Percentiles rank a stretch among this genome's conserved stretches.
These are phyloP conservation scores for Tragulus kanchil DNA, from an alignment of 2,113 vertebrate genomes.

Conservation along the genomic window DNA sequence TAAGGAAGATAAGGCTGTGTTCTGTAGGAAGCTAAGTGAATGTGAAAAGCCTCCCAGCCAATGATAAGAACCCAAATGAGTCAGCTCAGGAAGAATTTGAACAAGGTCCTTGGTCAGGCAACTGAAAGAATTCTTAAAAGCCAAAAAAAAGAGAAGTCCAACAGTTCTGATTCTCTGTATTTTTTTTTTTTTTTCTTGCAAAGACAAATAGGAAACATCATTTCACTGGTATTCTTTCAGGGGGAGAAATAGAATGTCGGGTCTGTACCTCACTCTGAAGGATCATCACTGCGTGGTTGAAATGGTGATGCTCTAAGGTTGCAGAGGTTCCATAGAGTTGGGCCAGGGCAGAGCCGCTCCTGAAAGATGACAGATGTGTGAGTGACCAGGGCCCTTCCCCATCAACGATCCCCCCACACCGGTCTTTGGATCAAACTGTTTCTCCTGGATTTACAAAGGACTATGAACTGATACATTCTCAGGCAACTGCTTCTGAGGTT, in stretches of 20 bases:
- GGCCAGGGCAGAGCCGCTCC: slow-evolving; percentile 97
- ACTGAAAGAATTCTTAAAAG: not conserved
- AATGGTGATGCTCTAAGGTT: slow-evolving; percentile 99
- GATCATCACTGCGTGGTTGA: slow-evolving; percentile 99
- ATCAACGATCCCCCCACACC: fast-evolving
- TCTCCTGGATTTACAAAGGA: not conserved
- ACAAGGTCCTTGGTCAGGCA: not conserved
- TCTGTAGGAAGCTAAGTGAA: not conserved
- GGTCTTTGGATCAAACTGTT: not conserved
- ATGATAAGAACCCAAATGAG: not conserved
- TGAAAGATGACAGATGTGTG: slow-evolving; percentile 82
- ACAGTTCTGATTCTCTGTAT: not conserved
- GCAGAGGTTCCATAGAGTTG: slow-evolving; percentile 99
- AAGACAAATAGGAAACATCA: not conserved
- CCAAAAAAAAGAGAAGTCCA: not conserved
- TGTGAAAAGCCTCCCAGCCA: not conserved
- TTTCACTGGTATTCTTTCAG: not conserved
- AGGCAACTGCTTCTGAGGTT: not conserved
- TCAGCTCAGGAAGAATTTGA: not conserved
- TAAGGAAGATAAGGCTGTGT: not conserved
- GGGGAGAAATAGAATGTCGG: not conserved
- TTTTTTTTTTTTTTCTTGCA: not conserved
- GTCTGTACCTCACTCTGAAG: slow-evolving; percentile 97
- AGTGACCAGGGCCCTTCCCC: not conserved
- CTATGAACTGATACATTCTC: not conserved